Conservation (phyloP, 2,888 invertebrate genomes). For the Eueremaeus valkanovi region DNA sequence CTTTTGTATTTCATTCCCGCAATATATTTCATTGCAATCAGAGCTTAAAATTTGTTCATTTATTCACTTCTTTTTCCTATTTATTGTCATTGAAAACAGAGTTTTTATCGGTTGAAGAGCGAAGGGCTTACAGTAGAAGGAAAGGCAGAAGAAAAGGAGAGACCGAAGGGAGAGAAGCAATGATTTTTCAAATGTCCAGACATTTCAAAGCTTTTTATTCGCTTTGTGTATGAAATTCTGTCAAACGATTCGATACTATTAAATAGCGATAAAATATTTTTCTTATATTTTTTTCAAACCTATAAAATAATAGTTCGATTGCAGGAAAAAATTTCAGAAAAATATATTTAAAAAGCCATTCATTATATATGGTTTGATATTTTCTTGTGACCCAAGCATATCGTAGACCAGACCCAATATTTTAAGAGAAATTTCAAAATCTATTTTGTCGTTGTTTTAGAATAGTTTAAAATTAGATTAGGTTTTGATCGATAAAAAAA, state of each 20-base stretch:
- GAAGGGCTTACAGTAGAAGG: conserved; percentile 11
- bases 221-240: not conserved
- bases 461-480: too few relatives aligned
- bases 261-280: too few relatives aligned
- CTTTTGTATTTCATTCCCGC: not conserved
- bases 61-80: not conserved
- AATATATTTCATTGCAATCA: conserved; percentile 4
- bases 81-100: too few relatives aligned
- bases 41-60: conserved; percentile 30
- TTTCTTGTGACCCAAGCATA: too few relatives aligned
- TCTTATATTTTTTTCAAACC: too few relatives aligned
- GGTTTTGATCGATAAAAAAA: not conserved
- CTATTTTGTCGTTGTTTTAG: too few relatives aligned
- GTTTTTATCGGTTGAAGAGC: not conserved
- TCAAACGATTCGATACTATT: not conserved
- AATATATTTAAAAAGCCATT: too few relatives aligned
- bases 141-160: not conserved
- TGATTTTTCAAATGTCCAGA: not conserved
- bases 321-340: too few relatives aligned
- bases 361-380: too few relatives aligned
- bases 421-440: not conserved
- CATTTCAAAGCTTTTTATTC: not conserved
- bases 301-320: too few relatives aligned
- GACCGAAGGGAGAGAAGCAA: not conserved
- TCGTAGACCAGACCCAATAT: not conserved